Percentiles rank a stretch among this genome's conserved stretches.
phyloP scores from a whole-genome alignment of 2,888 invertebrate species.

The Himalopsyche anomala region DNA sequence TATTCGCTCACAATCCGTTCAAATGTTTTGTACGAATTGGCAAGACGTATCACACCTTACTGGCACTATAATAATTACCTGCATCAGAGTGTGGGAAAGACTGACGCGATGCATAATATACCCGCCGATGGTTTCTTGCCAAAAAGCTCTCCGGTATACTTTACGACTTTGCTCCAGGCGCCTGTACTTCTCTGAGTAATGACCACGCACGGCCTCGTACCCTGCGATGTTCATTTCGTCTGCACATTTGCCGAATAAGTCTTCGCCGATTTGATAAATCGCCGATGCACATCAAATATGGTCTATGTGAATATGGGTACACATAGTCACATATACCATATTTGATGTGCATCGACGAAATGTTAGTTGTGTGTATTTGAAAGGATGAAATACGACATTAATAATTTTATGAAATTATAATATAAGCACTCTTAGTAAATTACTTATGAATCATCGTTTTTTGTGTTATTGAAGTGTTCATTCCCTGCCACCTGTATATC shows the following conservation, averaged over 20 bases:
- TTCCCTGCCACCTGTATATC: too few relatives aligned
- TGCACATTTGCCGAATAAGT: background rate
- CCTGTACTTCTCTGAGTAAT: conserved; percentile 20
- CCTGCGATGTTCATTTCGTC: background rate
- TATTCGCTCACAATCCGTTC: background rate
- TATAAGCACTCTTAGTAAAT: too few relatives aligned
- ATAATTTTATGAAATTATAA: too few relatives aligned
- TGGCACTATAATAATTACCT: conserved; percentile 22
- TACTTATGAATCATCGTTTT: too few relatives aligned
- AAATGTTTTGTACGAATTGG: background rate
- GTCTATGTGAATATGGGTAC: too few relatives aligned
- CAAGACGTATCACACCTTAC: conserved; percentile 3
- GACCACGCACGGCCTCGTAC: conserved; percentile 21
- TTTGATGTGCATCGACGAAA: too few relatives aligned
- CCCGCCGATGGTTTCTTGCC: conserved; percentile 9
- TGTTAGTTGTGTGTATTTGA: too few relatives aligned
- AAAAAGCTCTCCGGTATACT: conserved; percentile 34
- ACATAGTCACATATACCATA: too few relatives aligned
- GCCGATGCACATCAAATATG: too few relatives aligned
- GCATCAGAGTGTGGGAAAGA: conserved; percentile 1
- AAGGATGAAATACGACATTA: too few relatives aligned
- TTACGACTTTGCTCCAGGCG: conserved; percentile 25
- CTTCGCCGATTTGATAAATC: background rate
- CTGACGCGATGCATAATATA: conserved; percentile 15
- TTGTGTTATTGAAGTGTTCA: too few relatives aligned